These are phyloP conservation scores for Regulus satrapa DNA, from an alignment of 2,113 vertebrate species.

Conservation along the genomic window DNA sequence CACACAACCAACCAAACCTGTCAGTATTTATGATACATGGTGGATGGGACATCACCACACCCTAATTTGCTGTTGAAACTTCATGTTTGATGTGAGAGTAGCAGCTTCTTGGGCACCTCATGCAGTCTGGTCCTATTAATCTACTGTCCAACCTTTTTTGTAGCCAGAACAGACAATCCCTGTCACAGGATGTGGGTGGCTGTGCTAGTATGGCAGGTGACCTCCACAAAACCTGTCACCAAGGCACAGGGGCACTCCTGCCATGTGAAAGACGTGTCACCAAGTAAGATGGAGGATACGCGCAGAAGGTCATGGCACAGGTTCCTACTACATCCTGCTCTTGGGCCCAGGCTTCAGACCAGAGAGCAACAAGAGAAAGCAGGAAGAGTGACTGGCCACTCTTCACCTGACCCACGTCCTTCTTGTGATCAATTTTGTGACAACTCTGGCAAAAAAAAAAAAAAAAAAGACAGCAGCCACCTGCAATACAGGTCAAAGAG, in stretches of 20 bases:
- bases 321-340: background rate
- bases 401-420: background rate
- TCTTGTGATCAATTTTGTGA: background rate
- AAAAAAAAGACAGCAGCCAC: background rate
- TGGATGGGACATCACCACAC: background rate
- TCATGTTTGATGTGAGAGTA: background rate
- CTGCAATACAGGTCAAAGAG: background rate
- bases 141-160: background rate
- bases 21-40: background rate
- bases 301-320: fast-evolving
- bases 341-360: background rate
- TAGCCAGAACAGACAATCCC: background rate
- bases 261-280: background rate
- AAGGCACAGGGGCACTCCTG: background rate
- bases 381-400: background rate
- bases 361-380: fast-evolving
- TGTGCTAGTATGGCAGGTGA: background rate
- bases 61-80: background rate
- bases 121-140: background rate
- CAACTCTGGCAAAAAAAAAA: background rate
- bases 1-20: background rate
- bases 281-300: background rate
- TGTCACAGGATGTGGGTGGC: background rate
- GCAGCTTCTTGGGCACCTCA: background rate
- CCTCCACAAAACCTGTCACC: background rate